phyloP scores from a whole-genome alignment of 2,888 invertebrate genomes.

The Scaptomyza caliginosa region DNA sequence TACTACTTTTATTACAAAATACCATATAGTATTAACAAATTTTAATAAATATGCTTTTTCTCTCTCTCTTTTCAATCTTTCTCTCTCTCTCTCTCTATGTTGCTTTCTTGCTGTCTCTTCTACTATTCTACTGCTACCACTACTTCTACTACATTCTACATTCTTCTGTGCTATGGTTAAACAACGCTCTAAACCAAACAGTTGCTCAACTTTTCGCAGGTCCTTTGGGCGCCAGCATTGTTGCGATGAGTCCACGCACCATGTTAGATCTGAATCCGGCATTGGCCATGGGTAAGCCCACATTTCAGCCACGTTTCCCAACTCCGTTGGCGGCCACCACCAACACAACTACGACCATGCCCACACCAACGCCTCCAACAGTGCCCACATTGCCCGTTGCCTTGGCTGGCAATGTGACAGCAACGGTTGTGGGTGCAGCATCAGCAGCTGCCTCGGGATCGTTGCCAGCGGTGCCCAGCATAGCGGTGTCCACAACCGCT shows the following conservation, averaged over 20 bases:
- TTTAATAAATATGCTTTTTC: conserved; percentile 46
- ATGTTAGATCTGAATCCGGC: conserved; percentile 84
- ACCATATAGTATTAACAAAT: conserved; percentile 6
- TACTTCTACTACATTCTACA: conserved; percentile 14
- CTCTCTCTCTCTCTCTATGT: conserved; percentile 36
- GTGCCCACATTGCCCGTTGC: conserved; percentile 13
- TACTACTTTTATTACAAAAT: background rate
- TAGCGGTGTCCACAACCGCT: conserved; percentile 68
- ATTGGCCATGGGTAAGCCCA: conserved; percentile 84
- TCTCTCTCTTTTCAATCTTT: conserved; percentile 31
- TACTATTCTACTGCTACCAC: conserved; percentile 1
- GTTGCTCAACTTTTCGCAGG: conserved; percentile 82
- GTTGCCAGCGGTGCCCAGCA: conserved; percentile 57
- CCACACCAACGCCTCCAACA: conserved; percentile 45
- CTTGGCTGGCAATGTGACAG: conserved; percentile 22
- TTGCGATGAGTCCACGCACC: conserved; percentile 84
- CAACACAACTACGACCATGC: conserved; percentile 61
- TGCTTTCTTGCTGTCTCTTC: conserved; percentile 8
- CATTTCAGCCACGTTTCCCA: conserved; percentile 79
- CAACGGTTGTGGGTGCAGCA: conserved; percentile 39
- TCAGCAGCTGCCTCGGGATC: conserved; percentile 42
- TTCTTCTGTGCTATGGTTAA: conserved; percentile 31
- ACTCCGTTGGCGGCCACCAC: conserved; percentile 64
- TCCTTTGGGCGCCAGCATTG: conserved; percentile 84
- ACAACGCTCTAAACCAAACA: conserved; percentile 58